phyloP scores from a whole-genome alignment of 2,797 vertebrate genomes.

The Hybognathus amarus region DNA sequence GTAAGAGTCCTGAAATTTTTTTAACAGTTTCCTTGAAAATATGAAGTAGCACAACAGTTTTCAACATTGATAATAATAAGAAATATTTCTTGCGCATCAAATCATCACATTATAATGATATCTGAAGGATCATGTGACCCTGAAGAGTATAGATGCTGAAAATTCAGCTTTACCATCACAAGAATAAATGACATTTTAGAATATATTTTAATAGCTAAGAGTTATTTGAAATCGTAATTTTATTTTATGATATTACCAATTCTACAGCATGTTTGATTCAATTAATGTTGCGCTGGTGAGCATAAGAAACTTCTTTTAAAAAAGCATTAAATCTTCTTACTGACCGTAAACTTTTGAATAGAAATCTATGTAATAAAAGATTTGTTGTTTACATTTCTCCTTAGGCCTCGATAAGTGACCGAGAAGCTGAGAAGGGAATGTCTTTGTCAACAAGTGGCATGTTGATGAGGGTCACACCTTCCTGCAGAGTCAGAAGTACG shows the following conservation, averaged over 20 bases:
- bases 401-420: conserved; percentile 80
- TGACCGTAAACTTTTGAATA: neutral
- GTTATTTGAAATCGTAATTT: neutral
- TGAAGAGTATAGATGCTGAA: neutral
- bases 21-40: neutral
- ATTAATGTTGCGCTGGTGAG: neutral
- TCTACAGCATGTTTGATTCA: neutral
- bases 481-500: conserved; percentile 73
- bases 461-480: conserved; percentile 76
- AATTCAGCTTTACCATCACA: neutral
- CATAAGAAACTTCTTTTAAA: neutral
- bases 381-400: conserved; percentile 5
- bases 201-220: neutral
- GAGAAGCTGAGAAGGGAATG: conserved; percentile 66
- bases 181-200: no score
- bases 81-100: neutral
- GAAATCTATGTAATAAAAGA: neutral
- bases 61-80: neutral
- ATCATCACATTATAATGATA: neutral
- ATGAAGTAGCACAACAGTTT: neutral
- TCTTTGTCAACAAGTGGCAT: conserved; percentile 73
- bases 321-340: neutral
- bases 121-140: neutral
- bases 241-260: neutral
- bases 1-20: no score